A percentile compares a stretch with the other conserved stretches of the same genome.
Conservation (phyloP, 2,888 invertebrate genomes). For the Tricholauxania praeusta region DNA sequence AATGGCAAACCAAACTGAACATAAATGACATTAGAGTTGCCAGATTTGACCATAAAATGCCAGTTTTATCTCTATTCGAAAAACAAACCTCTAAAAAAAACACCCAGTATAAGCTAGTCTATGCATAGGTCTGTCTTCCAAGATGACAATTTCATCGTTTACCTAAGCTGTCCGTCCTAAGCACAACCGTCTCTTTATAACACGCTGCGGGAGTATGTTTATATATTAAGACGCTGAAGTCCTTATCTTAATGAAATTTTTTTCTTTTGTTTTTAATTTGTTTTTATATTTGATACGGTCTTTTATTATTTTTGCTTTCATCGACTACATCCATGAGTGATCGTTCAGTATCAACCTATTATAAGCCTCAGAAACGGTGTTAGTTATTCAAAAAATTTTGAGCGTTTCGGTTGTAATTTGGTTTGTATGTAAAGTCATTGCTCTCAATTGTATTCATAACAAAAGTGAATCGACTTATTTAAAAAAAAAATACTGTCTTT, state of each 20-base stretch:
- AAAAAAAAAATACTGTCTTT: no score
- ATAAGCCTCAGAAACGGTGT: slow-evolving; percentile 24
- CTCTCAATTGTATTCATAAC: no score
- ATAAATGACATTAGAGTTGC: no score
- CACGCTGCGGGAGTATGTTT: not conserved
- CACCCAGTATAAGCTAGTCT: not conserved
- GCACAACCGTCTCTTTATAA: not conserved
- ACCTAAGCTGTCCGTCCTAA: no score
- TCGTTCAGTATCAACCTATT: not conserved
- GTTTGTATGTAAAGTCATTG: not conserved
- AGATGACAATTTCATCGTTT: no score
- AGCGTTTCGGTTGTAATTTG: slow-evolving; percentile 34
- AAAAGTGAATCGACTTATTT: no score
- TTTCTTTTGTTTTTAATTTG: slow-evolving; percentile 35
- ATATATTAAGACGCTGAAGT: slow-evolving; percentile 5
- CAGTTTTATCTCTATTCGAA: no score
- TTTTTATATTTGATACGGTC: slow-evolving; percentile 7
- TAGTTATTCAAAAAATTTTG: slow-evolving; percentile 46
- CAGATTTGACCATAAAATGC: no score
- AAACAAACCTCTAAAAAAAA: no score
- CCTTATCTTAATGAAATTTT: slow-evolving; percentile 47
- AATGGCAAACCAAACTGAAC: no score
- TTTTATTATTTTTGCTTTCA: slow-evolving; percentile 20
- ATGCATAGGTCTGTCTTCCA: not conserved
- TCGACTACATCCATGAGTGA: slow-evolving; percentile 29